Percentiles rank a stretch among this genome's conserved stretches.
These are phyloP conservation scores for Brachionus angularis DNA, from an alignment of 1,140 invertebrate genomes.

Conservation along the genomic window DNA sequence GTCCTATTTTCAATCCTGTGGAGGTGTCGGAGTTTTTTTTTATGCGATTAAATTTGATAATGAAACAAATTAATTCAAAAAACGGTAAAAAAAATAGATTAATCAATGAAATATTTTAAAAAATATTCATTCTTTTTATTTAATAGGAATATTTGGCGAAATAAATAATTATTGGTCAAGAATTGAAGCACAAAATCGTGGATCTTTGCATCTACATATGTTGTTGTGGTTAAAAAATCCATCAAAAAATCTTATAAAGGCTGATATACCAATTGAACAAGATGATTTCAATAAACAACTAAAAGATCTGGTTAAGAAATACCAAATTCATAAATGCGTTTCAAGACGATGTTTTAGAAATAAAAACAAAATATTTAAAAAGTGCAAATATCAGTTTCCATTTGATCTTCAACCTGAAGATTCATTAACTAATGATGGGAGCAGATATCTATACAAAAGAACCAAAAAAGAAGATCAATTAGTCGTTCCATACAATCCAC, in stretches of 20 bases:
- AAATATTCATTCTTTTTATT: background rate
- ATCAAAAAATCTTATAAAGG: background rate
- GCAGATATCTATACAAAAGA: no score
- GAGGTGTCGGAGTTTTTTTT: background rate
- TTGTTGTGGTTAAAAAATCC: background rate
- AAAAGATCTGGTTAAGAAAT: background rate
- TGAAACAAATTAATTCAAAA: background rate
- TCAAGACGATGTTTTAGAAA: no score
- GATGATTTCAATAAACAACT: background rate
- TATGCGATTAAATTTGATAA: background rate
- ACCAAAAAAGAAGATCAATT: no score
- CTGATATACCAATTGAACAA: background rate
- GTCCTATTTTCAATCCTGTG: background rate
- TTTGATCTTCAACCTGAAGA: no score
- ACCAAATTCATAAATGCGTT: background rate
- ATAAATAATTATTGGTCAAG: background rate
- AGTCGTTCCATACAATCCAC: no score
- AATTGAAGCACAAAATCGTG: background rate
- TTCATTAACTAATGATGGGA: no score
- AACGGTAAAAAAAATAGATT: background rate
- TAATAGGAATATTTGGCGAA: background rate
- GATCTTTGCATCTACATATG: background rate
- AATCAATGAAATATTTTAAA: background rate
- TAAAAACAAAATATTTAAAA: no score
- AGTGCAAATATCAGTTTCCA: no score